Conservation (phyloP, 1,140 invertebrate genomes). For the Phymastichus coffea region DNA sequence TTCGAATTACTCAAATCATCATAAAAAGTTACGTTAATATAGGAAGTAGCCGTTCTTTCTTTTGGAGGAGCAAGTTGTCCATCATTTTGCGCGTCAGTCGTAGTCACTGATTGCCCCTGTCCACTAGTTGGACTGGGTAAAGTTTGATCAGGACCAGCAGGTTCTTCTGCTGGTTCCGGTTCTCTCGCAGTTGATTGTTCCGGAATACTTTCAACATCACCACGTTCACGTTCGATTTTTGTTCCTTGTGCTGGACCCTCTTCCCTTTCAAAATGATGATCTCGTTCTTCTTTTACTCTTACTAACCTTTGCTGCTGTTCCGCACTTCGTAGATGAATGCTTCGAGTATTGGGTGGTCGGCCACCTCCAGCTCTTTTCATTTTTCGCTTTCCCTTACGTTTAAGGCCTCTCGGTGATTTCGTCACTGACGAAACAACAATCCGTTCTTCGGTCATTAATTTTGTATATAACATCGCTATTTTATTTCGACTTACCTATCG, state of each 20-base stretch:
- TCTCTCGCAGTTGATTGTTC: slow-evolving; percentile 49
- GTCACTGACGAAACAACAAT: no score
- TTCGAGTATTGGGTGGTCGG: slow-evolving; percentile 39
- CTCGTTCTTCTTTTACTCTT: slow-evolving; percentile 39
- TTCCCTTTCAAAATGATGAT: slow-evolving; percentile 34
- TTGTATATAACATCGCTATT: no score
- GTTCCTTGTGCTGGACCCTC: slow-evolving; percentile 43
- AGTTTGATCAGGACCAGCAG: slow-evolving; percentile 62
- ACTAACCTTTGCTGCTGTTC: slow-evolving; percentile 34
- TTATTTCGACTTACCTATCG: slow-evolving; percentile 47
- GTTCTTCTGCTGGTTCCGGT: slow-evolving; percentile 60
- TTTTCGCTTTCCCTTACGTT: slow-evolving; percentile 55
- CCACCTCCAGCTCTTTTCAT: slow-evolving; percentile 39
- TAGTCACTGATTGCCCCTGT: slow-evolving; percentile 38
- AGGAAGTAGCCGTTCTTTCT: slow-evolving; percentile 62
- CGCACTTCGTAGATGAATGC: slow-evolving; percentile 6
- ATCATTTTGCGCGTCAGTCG: slow-evolving; percentile 47
- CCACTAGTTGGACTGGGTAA: slow-evolving; percentile 57
- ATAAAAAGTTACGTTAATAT: slow-evolving; percentile 60
- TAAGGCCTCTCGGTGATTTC: slow-evolving; percentile 60
- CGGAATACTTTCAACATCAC: slow-evolving; percentile 45
- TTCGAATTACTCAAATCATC: no score
- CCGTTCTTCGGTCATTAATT: no score
- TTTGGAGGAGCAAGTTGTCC: slow-evolving; percentile 51
- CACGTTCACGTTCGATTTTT: slow-evolving; percentile 50